Base-by-base conservation (phyloP, 2,797 vertebrate species). In the Sebastiscus albofasciatus region DNA sequence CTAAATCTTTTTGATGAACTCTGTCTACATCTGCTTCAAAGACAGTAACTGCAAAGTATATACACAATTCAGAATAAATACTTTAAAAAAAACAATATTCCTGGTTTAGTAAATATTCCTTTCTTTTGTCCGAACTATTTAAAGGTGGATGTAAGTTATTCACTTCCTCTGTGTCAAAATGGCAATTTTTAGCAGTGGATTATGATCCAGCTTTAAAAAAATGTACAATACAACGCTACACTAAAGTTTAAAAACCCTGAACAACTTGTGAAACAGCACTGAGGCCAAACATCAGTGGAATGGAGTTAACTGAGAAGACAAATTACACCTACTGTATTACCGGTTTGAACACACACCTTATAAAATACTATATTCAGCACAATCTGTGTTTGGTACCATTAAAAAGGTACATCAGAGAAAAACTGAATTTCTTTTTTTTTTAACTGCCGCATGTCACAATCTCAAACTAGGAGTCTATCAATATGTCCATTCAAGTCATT, bases 31-130 rank as follows among this genome's bases (percentile, higher is more conserved):
- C n/a, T 10, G 16, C 64, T 52, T 77, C 59, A 82, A 82, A 62
- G 31, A 73, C n/a, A 52, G 14, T n/a, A 14, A 31, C 55, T 46
- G 26, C 60, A 66, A 74, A 81, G 27, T 79, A 60, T 27, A 79
- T 77, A 56, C 62, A 70, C 61, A 77, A 60, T 66, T 72, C 8
- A 22, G 64, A 92, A 89, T 91, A 92, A 88, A 91, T 65, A 66
- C 1, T 64, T 64, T 14, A 77, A 79, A 86, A 78, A 78, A 72
- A 16, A 75, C 24, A 55, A 9, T 22, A n/a, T 60, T 56, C 36
- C 59, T 67, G 18, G 1, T 72, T 62, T 62, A 52, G n/a, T 65
- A 4, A 7, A 31, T 26, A 13, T 16, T 78, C 11, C 2, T 68
- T 75, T 69, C 10, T 42, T 71, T 65, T 82, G 9, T 24, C 12